Base-by-base conservation (phyloP, 2,888 invertebrate species). In the Callinectes sapidus region DNA sequence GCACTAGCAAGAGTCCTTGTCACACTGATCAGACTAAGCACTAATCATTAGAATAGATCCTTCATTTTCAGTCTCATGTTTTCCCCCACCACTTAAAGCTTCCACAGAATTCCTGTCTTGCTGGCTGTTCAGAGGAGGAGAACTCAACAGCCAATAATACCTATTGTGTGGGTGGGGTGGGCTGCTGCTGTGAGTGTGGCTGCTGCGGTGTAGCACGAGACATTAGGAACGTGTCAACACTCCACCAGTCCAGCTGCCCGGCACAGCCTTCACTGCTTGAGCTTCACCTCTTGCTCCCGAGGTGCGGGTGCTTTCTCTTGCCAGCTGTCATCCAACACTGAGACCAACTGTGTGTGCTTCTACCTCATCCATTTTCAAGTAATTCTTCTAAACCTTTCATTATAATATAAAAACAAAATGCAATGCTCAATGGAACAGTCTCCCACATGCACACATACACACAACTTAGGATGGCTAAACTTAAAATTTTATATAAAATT, bases 21-120 rank as follows among this genome's bases (percentile, higher is more conserved):
- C 48, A 87, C 77, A 92, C 90, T 61, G 77, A 87, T 88, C 86
- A 91, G 54, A 85, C 92, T 92, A 92, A 90, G 85, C 85, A 88
- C 92, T 92, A 92, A 92, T 91, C 92, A 92, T 92, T 92, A 92
- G 90, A 89, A 91, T 91, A 92, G 88, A 92, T 77, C 54, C 48
- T 39, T 87, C 55, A 54, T 89, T 89, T 89, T 85, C 81, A 71
- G 81, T 81, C 90, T 85, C 81, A 48, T 91, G 77, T 90, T 55
- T 66, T 90, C 66, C 39, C 85, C 86, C 90, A 90, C 90, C 92
- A 90, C 89, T 92, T 92, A 90, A 92, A 92, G 92, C 92, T 92
- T 92, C 55, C 92, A 91, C 55, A 88, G 77, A 91, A 88, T 87
- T 91, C 88, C 48, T 86, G 77, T 91, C 88, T 89, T 85, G 54